These are phyloP conservation scores for Baryphthengus martii DNA, from an alignment of 2,113 vertebrate species.

Conservation along the genomic window DNA sequence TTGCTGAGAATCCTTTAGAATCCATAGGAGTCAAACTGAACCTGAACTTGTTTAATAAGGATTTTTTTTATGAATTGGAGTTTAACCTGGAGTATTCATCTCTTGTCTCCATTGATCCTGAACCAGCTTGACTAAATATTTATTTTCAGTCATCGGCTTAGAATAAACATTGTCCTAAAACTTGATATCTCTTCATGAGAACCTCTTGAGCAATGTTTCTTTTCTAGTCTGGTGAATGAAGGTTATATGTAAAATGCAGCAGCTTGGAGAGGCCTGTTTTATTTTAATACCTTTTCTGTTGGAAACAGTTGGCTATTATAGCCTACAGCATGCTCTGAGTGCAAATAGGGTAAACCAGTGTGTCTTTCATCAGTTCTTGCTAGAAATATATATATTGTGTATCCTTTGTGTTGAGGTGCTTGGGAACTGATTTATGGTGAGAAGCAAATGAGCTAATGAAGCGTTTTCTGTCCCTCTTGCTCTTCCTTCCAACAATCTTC, in stretches of 20 bases:
- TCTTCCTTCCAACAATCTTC: neutral
- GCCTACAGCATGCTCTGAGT: neutral
- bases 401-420: neutral
- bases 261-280: neutral
- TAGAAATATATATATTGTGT: neutral
- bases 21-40: neutral
- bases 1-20: neutral
- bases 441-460: neutral
- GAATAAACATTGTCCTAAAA: conserved; percentile 13
- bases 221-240: neutral
- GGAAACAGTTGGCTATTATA: neutral
- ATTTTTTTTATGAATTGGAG: neutral
- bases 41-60: neutral
- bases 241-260: neutral
- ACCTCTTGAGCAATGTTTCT: neutral
- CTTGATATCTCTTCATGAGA: neutral
- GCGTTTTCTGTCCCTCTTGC: neutral
- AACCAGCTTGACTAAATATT: neutral
- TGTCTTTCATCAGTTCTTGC: neutral
- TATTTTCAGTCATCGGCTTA: neutral
- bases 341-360: neutral
- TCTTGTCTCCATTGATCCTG: neutral
- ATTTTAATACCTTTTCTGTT: neutral
- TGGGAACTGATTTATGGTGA: neutral
- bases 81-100: neutral